Percentiles rank a stretch among this genome's conserved stretches.
Conservation (phyloP, 2,888 invertebrate species). For the Agrilus biguttatus region DNA sequence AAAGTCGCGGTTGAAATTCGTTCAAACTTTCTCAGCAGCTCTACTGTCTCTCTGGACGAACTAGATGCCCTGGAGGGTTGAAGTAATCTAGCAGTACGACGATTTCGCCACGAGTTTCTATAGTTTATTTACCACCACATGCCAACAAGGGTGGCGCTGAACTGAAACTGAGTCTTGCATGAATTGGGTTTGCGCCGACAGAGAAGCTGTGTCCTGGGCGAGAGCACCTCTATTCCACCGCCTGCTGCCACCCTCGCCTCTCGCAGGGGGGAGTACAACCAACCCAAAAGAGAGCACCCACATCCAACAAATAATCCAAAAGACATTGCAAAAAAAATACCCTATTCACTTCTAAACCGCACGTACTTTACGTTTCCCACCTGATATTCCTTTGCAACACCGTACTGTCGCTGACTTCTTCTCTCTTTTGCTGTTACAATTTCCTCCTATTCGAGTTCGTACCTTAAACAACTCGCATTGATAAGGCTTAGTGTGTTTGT, state of each 20-base stretch:
- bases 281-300: too few species aligned
- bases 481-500: too few species aligned
- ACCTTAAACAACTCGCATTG: too few species aligned
- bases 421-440: too few species aligned
- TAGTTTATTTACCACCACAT: constrained; percentile 21
- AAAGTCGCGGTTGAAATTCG: constrained; percentile 5
- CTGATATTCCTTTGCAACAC: too few species aligned
- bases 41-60: constrained; percentile 9
- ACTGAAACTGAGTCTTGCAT: constrained; percentile 20
- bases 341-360: too few species aligned
- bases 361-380: too few species aligned
- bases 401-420: too few species aligned
- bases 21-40: constrained; percentile 11
- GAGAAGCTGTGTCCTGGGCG: constrained; percentile 26
- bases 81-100: constrained; percentile 16
- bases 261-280: constrained; percentile 1
- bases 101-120: constrained; percentile 20
- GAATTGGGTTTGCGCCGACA: constrained; percentile 25
- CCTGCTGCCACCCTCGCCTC: constrained; percentile 13
- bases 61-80: constrained; percentile 12
- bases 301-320: too few species aligned
- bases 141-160: constrained; percentile 23
- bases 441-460: too few species aligned
- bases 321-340: too few species aligned
- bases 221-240: constrained; percentile 17